phyloP scores from a whole-genome alignment of 2,888 invertebrate genomes.

The Dicranocentrus wangi region DNA sequence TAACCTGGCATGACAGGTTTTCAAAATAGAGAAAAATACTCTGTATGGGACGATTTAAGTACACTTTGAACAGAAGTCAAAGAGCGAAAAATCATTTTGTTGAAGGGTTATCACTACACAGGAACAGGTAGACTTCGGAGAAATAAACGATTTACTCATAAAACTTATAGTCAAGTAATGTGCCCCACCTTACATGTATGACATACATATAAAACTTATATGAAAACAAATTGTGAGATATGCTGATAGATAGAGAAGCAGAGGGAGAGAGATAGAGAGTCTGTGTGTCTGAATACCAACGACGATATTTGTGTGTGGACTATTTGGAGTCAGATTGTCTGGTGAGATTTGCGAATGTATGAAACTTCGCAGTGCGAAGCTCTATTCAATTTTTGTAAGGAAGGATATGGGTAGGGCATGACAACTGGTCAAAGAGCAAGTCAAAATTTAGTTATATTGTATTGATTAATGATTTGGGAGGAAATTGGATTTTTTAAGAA shows the following conservation, averaged over 20 bases:
- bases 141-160: no score
- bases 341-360: constrained; percentile 9
- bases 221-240: no score
- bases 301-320: no score
- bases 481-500: constrained; percentile 6
- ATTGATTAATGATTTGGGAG: not conserved
- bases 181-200: not conserved
- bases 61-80: constrained; percentile 7
- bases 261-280: no score
- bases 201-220: no score
- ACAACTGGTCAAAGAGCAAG: not conserved
- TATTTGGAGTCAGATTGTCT: constrained; percentile 52
- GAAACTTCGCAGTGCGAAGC: no score
- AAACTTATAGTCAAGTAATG: no score
- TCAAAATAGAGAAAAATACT: not conserved
- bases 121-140: no score
- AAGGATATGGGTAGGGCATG: constrained; percentile 15
- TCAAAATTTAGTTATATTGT: not conserved
- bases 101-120: constrained; percentile 1
- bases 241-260: no score
- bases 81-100: constrained; percentile 19
- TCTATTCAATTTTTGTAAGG: not conserved
- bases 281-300: no score
- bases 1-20: constrained; percentile 32
- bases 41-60: no score